Evolutionary conservation across 2,113 vertebrate species (phyloP).

Genomic region (Gymnorhina tibicen): DNA sequence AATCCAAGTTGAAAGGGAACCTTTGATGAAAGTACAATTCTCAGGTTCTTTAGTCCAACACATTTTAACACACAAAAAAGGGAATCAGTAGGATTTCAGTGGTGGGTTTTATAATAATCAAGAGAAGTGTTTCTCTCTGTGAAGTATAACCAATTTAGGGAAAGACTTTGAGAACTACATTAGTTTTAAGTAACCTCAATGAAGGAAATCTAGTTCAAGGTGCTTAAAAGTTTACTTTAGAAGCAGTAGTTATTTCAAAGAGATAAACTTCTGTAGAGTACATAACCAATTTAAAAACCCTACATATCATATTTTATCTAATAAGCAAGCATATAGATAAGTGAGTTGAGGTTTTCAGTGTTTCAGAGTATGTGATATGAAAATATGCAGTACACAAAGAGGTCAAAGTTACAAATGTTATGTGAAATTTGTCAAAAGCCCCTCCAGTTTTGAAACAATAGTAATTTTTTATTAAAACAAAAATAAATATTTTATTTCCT

Average conservation of each 20-base stretch:
- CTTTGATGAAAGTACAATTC: background rate
- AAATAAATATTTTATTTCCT: background rate
- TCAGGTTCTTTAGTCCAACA: background rate
- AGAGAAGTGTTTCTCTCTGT: background rate
- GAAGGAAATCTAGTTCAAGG: background rate
- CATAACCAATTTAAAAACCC: background rate
- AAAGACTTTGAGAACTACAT: background rate
- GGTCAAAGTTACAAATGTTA: background rate
- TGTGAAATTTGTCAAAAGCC: background rate
- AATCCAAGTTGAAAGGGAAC: background rate
- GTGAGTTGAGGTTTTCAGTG: background rate
- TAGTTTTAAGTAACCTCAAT: background rate
- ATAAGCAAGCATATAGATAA: background rate
- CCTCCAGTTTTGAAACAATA: background rate
- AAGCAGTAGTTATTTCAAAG: background rate
- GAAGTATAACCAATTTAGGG: background rate
- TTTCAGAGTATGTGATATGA: background rate
- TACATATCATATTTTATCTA: background rate
- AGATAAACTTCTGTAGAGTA: background rate
- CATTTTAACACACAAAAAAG: background rate
- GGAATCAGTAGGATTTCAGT: background rate
- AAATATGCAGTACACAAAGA: background rate
- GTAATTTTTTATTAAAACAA: too few relatives aligned
- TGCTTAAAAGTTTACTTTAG: background rate
- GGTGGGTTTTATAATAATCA: background rate